phyloP scores from a whole-genome alignment of 2,113 vertebrate species.

The Abramis brama region DNA sequence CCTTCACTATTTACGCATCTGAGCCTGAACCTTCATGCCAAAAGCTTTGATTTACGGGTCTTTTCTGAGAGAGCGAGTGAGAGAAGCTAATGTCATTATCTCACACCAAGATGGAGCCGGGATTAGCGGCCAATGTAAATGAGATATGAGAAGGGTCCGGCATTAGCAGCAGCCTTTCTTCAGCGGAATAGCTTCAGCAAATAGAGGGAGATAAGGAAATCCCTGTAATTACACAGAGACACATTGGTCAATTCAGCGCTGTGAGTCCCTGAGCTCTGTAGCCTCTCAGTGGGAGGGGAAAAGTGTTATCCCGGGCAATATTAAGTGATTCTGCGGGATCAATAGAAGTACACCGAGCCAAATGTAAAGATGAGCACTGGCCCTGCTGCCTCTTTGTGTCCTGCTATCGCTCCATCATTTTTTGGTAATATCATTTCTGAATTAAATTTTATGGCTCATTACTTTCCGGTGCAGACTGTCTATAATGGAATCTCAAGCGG shows the following conservation, averaged over 20 bases:
- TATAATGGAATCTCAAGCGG: slow-evolving; percentile 92
- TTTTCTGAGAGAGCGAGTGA: slow-evolving; percentile 59
- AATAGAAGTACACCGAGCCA: slow-evolving; percentile 74
- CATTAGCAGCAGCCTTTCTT: slow-evolving; percentile 75
- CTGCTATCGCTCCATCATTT: slow-evolving; percentile 84
- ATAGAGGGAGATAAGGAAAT: slow-evolving; percentile 87
- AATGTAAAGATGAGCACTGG: slow-evolving; percentile 80
- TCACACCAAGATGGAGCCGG: slow-evolving; percentile 77
- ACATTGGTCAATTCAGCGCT: slow-evolving; percentile 85
- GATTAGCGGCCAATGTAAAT: slow-evolving; percentile 85
- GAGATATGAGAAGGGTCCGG: slow-evolving; percentile 79
- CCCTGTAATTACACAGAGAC: slow-evolving; percentile 88
- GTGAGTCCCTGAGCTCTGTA: slow-evolving; percentile 76
- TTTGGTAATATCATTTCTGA: slow-evolving; percentile 93
- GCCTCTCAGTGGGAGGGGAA: slow-evolving; percentile 52
- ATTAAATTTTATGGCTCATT: slow-evolving; percentile 99
- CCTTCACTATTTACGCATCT: neutral
- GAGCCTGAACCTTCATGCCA: neutral
- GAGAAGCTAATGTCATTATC: slow-evolving; percentile 81
- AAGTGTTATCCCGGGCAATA: slow-evolving; percentile 76
- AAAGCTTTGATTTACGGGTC: slow-evolving; percentile 39
- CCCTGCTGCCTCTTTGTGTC: slow-evolving; percentile 81
- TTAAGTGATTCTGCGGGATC: slow-evolving; percentile 78
- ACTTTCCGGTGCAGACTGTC: slow-evolving; percentile 84
- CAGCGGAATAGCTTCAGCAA: slow-evolving; percentile 81